A percentile compares a stretch with the other conserved stretches of the same genome.
Conservation (phyloP, 2,888 invertebrate genomes). For the Isotomurus palustris region DNA sequence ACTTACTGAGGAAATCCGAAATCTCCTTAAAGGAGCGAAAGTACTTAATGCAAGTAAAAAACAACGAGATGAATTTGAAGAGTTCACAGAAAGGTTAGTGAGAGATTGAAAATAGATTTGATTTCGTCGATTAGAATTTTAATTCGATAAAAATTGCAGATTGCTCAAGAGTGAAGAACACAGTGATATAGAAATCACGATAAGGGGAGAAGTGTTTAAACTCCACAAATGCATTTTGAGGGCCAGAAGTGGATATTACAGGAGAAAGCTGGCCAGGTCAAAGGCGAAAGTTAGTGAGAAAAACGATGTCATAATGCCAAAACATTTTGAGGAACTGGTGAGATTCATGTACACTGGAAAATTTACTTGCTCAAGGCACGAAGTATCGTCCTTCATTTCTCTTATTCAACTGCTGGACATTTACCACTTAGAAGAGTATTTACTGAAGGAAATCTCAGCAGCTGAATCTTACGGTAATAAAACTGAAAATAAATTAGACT, state of each 20-base stretch:
- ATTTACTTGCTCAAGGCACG: slow-evolving; percentile 47
- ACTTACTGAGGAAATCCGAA: slow-evolving; percentile 52
- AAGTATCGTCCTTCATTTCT: too few species aligned
- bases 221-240: slow-evolving; percentile 49
- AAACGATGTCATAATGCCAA: slow-evolving; percentile 48
- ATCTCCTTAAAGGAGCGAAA: slow-evolving; percentile 51
- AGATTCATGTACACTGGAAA: slow-evolving; percentile 53
- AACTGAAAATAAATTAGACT: too few species aligned
- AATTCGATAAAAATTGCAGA: neutral
- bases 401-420: too few species aligned
- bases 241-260: slow-evolving; percentile 52
- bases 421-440: too few species aligned
- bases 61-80: slow-evolving; percentile 52
- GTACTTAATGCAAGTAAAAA: slow-evolving; percentile 52
- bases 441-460: too few species aligned
- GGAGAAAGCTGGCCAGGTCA: slow-evolving; percentile 52
- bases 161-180: slow-evolving; percentile 47
- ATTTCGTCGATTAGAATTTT: too few species aligned
- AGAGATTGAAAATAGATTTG: too few species aligned
- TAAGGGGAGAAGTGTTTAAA: slow-evolving; percentile 50
- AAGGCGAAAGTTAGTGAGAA: slow-evolving; percentile 48
- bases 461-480: too few species aligned
- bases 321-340: slow-evolving; percentile 51
- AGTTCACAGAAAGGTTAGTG: slow-evolving; percentile 54
- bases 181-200: slow-evolving; percentile 51